Evolutionary conservation across 2,113 vertebrate species (phyloP).

Genomic region (Phrynosoma platyrhinos): DNA sequence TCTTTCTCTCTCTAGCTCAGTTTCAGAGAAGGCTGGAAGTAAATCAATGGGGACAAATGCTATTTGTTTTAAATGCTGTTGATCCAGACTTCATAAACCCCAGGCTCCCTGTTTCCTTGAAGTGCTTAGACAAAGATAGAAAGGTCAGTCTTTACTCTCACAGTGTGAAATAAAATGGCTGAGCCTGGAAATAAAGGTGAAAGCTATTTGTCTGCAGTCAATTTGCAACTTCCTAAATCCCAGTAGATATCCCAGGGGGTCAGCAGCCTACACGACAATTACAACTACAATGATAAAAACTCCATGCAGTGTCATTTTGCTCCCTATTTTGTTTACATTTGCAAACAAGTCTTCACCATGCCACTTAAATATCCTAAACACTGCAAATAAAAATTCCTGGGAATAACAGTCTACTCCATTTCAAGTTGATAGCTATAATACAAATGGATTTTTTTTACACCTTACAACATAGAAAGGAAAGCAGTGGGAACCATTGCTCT

Average conservation of each 20-base stretch:
- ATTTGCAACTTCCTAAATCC: slow-evolving; percentile 15
- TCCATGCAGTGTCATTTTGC: not conserved
- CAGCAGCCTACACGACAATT: slow-evolving; percentile 42
- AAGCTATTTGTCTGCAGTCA: slow-evolving; percentile 39
- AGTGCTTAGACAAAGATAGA: slow-evolving; percentile 30
- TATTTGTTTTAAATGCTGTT: slow-evolving; percentile 30
- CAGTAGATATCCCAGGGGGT: slow-evolving; percentile 4
- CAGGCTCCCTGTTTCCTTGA: slow-evolving; percentile 21
- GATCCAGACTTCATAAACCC: slow-evolving; percentile 12
- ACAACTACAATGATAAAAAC: not conserved
- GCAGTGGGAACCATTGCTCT: not conserved
- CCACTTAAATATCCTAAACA: fast-evolving
- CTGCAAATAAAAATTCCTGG: slow-evolving; percentile 11
- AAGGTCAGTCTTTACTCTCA: slow-evolving; percentile 32
- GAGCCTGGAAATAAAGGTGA: slow-evolving; percentile 40
- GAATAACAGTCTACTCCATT: not conserved
- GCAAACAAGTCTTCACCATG: not conserved
- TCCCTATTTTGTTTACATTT: not conserved
- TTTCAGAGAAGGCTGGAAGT: slow-evolving; percentile 14
- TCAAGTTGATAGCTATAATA: not conserved
- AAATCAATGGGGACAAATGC: not conserved
- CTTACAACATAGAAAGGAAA: slow-evolving; percentile 15
- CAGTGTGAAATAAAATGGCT: slow-evolving; percentile 12
- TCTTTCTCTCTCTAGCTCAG: not conserved
- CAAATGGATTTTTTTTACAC: not conserved